Evolutionary conservation across 2,113 vertebrate genomes (phyloP).

Genomic region (Cochlearius cochlearius): DNA sequence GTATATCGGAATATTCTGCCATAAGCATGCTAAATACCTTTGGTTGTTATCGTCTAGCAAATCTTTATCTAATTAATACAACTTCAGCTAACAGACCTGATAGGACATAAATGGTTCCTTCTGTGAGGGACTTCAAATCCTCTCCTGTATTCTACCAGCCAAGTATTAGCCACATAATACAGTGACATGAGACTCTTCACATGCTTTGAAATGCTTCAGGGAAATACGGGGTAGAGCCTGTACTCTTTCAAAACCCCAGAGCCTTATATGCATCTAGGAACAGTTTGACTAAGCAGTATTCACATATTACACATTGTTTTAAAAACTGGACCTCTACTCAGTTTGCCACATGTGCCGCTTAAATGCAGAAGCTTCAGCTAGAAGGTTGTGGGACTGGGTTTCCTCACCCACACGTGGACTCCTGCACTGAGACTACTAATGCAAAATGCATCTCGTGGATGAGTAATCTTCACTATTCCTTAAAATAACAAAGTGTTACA

Average conservation of each 20-base stretch:
- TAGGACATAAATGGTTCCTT: neutral
- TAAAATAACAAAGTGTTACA: neutral
- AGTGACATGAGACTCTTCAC: neutral
- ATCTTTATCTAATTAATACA: neutral
- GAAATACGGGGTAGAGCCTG: neutral
- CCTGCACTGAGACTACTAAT: neutral
- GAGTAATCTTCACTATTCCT: neutral
- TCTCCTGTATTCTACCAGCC: neutral
- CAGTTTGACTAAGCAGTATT: neutral
- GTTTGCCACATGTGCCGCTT: neutral
- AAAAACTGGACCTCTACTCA: neutral
- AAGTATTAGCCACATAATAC: neutral
- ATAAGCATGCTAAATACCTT: neutral
- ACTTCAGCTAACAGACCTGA: neutral
- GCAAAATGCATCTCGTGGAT: accelerated
- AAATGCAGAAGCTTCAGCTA: neutral
- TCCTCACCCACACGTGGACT: neutral
- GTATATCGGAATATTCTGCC: neutral
- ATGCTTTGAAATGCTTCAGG: neutral
- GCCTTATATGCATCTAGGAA: neutral
- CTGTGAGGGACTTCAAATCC: neutral
- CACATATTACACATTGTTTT: neutral
- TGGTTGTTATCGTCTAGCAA: neutral
- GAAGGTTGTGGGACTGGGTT: neutral
- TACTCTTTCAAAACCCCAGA: neutral